These are phyloP conservation scores for Aldrovandia affinis DNA, from an alignment of 2,797 vertebrate species.

Conservation along the genomic window DNA sequence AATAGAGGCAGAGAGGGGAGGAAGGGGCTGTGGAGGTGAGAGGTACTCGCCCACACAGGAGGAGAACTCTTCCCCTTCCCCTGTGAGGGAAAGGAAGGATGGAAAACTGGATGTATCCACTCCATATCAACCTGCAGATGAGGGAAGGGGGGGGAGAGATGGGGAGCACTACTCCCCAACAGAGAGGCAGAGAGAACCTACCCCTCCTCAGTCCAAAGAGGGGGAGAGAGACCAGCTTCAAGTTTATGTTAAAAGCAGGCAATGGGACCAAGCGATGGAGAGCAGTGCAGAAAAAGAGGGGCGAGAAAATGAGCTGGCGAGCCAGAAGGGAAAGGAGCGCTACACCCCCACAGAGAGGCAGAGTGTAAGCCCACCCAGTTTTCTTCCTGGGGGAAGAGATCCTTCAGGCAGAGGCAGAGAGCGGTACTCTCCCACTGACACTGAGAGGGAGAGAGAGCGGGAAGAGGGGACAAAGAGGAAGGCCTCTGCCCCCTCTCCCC, in stretches of 20 bases:
- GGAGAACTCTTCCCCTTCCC: slow-evolving; percentile 1
- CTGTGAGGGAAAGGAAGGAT: slow-evolving; percentile 24
- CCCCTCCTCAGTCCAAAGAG: slow-evolving; percentile 10
- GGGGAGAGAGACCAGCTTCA: neutral
- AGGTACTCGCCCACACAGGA: slow-evolving; percentile 38
- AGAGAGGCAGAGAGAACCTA: slow-evolving; percentile 39
- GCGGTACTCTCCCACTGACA: slow-evolving; percentile 35
- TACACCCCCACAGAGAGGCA: slow-evolving; percentile 65
- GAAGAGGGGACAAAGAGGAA: slow-evolving; percentile 1
- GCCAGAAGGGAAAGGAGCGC: slow-evolving; percentile 51
- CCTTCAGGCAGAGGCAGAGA: slow-evolving; percentile 33
- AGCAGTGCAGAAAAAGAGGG: slow-evolving; percentile 1
- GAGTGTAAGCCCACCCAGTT: slow-evolving; percentile 57
- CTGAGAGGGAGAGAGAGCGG: slow-evolving; percentile 42
- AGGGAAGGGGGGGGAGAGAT: neutral
- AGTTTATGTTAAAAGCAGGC: neutral
- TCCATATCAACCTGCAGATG: neutral
- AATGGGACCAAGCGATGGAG: slow-evolving; percentile 8
- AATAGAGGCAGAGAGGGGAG: slow-evolving; percentile 29
- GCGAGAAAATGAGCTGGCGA: slow-evolving; percentile 14
- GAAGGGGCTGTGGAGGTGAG: slow-evolving; percentile 42
- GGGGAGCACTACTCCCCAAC: slow-evolving; percentile 44
- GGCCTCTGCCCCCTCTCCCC: neutral
- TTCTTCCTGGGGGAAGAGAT: slow-evolving; percentile 33
- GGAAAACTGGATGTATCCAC: neutral